Evolutionary conservation across 2,113 vertebrate genomes (phyloP), one percentile per base, ranked within the genome.

Genomic region (Hemiprocne comata): DNA sequence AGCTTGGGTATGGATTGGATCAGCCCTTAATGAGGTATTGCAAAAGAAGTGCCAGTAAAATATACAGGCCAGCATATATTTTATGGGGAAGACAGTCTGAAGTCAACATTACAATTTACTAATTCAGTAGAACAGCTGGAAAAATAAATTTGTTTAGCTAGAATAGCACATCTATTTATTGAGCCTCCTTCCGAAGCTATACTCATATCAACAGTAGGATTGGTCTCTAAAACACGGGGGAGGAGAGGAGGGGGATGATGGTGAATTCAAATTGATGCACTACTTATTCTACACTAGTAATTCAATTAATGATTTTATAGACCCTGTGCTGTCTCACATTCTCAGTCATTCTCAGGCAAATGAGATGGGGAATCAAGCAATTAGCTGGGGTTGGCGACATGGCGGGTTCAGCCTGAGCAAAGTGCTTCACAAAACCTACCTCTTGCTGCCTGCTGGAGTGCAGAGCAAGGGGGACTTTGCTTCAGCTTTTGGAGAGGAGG

Each of bases 281-380:
- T 94, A 96, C 97, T 97, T 97, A 97, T 97, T 97, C 95, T 89
- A 96, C 94, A 80, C 95, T 97, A 96, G 97, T 97, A 97, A 97
- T 97, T 97, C 97, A 96, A 96, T 97, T 97, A 97, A 97, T 97
- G 95, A 96, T 97, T 97, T 97, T 97, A 97, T 97, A 97, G 96
- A 90, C 95, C 92, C 94, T 94, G 74, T 1, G 18, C 90, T 74
- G 90, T 90, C 89, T 94, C 70, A 19, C 86, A 74, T 90, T 90
- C 91, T 80, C 73, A 34, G 93, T 95, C 18, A 5, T 97, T 97
- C 94, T 93, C 94, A 93, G 73, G 94, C 95, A 97, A 96, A 97
- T 97, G 97, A 97, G 96, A 97, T 90, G 90, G 60, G 94, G 96
- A 96, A 96, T 95, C 95, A 94, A 95, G 94, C 95, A 96, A 97